Conservation (phyloP, 2,797 vertebrate genomes). For the Hirundo rustica region DNA sequence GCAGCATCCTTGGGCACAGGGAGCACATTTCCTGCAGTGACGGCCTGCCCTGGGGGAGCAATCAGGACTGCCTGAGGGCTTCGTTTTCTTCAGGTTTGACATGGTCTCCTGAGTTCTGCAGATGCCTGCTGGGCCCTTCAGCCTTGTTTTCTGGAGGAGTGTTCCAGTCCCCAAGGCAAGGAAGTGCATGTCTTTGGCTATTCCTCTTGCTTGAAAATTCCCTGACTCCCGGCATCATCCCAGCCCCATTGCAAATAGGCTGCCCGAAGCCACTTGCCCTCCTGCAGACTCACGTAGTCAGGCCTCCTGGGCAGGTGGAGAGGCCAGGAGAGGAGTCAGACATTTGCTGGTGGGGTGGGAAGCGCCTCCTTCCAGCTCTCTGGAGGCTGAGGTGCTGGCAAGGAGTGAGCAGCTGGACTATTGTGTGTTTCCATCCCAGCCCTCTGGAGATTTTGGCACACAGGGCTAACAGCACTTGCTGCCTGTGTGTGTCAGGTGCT, state of each 20-base stretch:
- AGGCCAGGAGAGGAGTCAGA: neutral
- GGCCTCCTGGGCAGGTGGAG: neutral
- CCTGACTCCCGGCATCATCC: neutral
- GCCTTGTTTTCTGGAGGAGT: neutral
- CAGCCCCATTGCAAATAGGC: neutral
- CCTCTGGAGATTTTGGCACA: neutral
- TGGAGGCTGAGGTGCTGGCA: neutral
- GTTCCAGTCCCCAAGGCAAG: neutral
- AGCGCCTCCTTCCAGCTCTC: neutral
- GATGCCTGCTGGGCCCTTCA: neutral
- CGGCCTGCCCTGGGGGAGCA: fast-evolving
- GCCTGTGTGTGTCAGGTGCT: neutral
- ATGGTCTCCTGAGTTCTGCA: neutral
- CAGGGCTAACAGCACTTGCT: fast-evolving
- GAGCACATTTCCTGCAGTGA: neutral
- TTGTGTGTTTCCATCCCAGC: neutral
- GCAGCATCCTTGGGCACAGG: neutral
- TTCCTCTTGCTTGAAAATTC: neutral
- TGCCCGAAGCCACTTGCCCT: neutral
- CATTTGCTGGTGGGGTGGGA: neutral
- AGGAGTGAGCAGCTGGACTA: neutral
- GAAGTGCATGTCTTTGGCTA: neutral
- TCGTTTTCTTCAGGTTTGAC: neutral
- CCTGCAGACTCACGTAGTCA: neutral
- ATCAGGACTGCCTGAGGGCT: neutral